A percentile compares a stretch with the other conserved stretches of the same genome.
phyloP scores from a whole-genome alignment of 2,888 invertebrate genomes.

The Drosophila mettleri region DNA sequence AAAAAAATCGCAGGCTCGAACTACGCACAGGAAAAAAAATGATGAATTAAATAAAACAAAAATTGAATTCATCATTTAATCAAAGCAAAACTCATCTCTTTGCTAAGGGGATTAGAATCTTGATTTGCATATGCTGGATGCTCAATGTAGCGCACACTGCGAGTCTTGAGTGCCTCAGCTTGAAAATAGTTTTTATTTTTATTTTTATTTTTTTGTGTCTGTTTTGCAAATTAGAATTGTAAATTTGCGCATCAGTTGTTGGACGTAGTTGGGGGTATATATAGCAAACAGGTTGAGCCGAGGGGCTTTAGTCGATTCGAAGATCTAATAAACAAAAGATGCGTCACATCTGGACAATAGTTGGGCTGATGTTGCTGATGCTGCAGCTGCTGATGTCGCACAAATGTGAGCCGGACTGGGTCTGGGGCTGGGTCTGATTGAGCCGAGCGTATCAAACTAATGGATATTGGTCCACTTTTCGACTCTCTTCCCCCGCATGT shows the following conservation, averaged over 20 bases:
- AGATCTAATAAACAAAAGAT: constrained; percentile 39
- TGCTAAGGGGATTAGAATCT: not conserved
- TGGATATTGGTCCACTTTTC: not conserved
- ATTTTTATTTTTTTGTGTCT: not conserved
- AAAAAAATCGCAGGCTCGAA: too few relatives aligned
- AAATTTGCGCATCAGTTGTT: constrained; percentile 24
- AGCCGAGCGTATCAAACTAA: not conserved
- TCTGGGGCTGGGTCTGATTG: not conserved
- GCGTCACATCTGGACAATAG: constrained; percentile 33
- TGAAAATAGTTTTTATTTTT: not conserved
- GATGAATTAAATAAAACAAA: too few relatives aligned
- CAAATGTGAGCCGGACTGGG: constrained; percentile 32
- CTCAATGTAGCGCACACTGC: constrained; percentile 11
- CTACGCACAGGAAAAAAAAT: too few relatives aligned
- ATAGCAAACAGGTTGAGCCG: constrained; percentile 64
- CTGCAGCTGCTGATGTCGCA: constrained; percentile 17
- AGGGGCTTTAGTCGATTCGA: constrained; percentile 34
- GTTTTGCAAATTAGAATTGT: constrained; percentile 21
- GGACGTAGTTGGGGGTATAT: constrained; percentile 43
- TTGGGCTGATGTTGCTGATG: constrained; percentile 36
- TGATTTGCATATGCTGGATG: not conserved
- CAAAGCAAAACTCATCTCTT: not conserved
- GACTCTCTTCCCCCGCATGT: not conserved
- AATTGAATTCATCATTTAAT: not conserved
- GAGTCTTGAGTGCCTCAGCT: not conserved